These are phyloP conservation scores for Cheumatopsyche charites DNA, from an alignment of 1,140 invertebrate genomes.

Conservation along the genomic window DNA sequence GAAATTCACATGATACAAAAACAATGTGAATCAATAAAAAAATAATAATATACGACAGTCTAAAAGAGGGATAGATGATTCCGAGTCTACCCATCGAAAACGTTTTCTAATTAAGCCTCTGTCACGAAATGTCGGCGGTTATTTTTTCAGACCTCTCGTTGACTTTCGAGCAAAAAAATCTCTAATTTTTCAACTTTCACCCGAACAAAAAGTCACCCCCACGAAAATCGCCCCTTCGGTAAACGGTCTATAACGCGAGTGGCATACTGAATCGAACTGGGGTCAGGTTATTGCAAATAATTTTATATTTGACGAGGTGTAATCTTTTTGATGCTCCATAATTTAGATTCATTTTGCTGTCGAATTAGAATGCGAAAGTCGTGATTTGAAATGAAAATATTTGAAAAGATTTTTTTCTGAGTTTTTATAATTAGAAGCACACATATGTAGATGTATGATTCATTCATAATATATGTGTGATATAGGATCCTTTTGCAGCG, in stretches of 20 bases:
- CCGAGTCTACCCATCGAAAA: constrained; percentile 52
- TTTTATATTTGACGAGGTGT: constrained; percentile 1
- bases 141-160: constrained; percentile 45
- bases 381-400: no score
- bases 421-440: no score
- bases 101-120: constrained; percentile 59
- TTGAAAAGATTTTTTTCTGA: no score
- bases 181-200: constrained; percentile 44
- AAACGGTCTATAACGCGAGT: neutral
- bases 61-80: constrained; percentile 1
- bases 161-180: constrained; percentile 31
- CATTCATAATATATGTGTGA: no score
- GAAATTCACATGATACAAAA: no score
- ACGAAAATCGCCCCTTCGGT: constrained; percentile 12
- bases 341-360: no score
- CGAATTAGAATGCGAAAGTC: no score
- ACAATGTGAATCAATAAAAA: neutral
- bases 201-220: constrained; percentile 39
- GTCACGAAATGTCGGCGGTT: constrained; percentile 55
- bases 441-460: no score
- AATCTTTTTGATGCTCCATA: no score
- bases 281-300: constrained; percentile 27
- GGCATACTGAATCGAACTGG: constrained; percentile 33
- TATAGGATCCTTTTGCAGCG: no score
- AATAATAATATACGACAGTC: no score